These are phyloP conservation scores for Maccullochella peelii DNA, from an alignment of 2,113 vertebrate species.

Conservation along the genomic window DNA sequence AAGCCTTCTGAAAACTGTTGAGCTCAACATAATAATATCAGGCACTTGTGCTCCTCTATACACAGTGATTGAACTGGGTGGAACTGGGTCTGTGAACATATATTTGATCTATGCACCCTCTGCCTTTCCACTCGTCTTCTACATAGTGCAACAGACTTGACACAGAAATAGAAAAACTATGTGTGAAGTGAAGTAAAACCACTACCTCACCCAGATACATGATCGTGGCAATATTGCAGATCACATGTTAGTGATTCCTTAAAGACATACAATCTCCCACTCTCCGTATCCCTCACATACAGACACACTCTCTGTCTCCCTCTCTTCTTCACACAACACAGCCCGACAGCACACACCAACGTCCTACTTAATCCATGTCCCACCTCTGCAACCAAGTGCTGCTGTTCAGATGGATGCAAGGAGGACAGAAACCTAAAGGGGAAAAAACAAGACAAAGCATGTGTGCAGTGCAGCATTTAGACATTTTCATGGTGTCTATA, in stretches of 20 bases:
- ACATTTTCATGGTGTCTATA: neutral
- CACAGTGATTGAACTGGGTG: neutral
- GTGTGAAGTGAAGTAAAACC: constrained; percentile 8
- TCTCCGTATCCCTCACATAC: constrained; percentile 12
- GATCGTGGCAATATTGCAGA: constrained; percentile 16
- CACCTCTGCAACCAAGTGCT: constrained; percentile 37
- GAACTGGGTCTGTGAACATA: neutral
- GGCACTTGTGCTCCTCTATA: neutral
- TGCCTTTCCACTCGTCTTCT: neutral
- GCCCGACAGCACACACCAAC: constrained; percentile 37
- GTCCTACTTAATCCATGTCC: constrained; percentile 58
- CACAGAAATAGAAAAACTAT: constrained; percentile 1
- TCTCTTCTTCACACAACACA: constrained; percentile 19
- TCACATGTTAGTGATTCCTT: constrained; percentile 35
- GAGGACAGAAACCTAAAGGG: constrained; percentile 21
- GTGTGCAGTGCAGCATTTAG: neutral
- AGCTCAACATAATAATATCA: neutral
- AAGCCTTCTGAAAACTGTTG: neutral
- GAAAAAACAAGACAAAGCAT: constrained; percentile 13
- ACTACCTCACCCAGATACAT: constrained; percentile 3
- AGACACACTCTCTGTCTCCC: neutral
- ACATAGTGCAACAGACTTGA: neutral
- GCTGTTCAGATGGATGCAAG: constrained; percentile 23
- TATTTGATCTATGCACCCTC: neutral
- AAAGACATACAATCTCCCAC: constrained; percentile 9